A percentile compares a stretch with the other conserved stretches of the same genome.
These are phyloP conservation scores for Neodiprion fabricii DNA, from an alignment of 1,140 invertebrate genomes.

Conservation along the genomic window DNA sequence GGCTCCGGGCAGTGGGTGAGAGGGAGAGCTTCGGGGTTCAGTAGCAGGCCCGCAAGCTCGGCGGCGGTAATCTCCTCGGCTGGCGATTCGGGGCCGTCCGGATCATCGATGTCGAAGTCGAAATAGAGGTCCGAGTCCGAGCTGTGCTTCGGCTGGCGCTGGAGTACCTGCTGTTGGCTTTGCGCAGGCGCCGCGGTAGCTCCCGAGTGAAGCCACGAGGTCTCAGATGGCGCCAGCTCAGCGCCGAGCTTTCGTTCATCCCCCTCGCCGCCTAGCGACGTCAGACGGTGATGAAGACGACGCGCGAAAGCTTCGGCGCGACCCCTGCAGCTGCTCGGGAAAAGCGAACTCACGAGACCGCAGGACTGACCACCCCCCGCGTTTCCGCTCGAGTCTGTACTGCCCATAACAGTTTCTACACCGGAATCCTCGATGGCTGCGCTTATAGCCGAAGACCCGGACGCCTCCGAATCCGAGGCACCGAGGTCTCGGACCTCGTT, in stretches of 20 bases:
- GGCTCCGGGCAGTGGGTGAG: constrained; percentile 53
- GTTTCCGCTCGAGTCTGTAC: constrained; percentile 45
- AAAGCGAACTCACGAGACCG: constrained; percentile 60
- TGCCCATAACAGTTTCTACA: constrained; percentile 37
- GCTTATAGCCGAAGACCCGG: not conserved
- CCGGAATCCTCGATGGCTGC: not conserved
- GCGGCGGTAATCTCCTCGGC: constrained; percentile 65
- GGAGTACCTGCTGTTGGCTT: constrained; percentile 45
- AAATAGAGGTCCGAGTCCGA: constrained; percentile 62
- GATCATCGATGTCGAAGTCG: constrained; percentile 67
- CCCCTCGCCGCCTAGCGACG: constrained; percentile 67
- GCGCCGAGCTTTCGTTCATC: constrained; percentile 26
- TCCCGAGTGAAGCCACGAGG: constrained; percentile 42
- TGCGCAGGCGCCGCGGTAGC: constrained; percentile 38
- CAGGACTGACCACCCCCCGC: constrained; percentile 49
- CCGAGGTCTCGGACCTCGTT: constrained; percentile 24
- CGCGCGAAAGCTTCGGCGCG: constrained; percentile 81
- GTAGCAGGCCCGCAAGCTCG: constrained; percentile 36
- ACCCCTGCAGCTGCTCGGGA: constrained; percentile 76
- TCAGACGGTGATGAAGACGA: constrained; percentile 74
- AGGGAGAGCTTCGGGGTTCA: constrained; percentile 32
- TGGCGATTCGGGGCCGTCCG: constrained; percentile 68
- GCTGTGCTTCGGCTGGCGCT: constrained; percentile 58
- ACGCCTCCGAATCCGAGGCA: constrained; percentile 18
- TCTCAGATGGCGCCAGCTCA: constrained; percentile 34